A percentile compares a stretch with the other conserved stretches of the same genome.
phyloP scores from a whole-genome alignment of 2,888 invertebrate genomes.

The Neoaliturus tenellus region DNA sequence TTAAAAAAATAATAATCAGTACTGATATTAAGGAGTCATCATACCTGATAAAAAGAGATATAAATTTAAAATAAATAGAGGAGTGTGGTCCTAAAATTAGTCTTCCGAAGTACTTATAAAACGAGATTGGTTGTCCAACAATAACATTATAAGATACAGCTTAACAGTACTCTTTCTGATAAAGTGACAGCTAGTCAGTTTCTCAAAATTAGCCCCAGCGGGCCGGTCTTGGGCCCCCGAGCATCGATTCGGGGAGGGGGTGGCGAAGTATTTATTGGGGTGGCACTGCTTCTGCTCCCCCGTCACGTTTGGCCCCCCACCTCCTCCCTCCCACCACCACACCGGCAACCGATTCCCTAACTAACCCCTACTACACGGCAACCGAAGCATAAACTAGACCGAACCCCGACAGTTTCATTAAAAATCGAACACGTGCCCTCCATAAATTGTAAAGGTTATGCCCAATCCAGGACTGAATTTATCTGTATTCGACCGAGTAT shows the following conservation, averaged over 20 bases:
- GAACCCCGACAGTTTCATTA: conserved; percentile 37
- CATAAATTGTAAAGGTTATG: conserved; percentile 48
- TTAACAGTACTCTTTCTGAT: conserved; percentile 18
- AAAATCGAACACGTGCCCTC: conserved; percentile 50
- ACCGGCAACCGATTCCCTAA: conserved; percentile 4
- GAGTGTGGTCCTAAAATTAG: too few relatives aligned
- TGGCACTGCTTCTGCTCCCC: conserved; percentile 48
- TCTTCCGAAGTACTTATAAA: too few relatives aligned
- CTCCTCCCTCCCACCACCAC: background rate
- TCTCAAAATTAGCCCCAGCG: conserved; percentile 38
- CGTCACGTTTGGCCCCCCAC: conserved; percentile 22
- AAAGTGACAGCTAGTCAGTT: conserved; percentile 51
- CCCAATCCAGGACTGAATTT: conserved; percentile 40
- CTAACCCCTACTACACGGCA: conserved; percentile 28
- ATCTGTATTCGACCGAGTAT: conserved; percentile 26
- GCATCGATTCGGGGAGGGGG: conserved; percentile 44
- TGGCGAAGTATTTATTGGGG: conserved; percentile 51
- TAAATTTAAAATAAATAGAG: too few relatives aligned
- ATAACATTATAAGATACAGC: background rate
- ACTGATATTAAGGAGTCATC: too few relatives aligned
- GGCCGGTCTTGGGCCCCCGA: conserved; percentile 25
- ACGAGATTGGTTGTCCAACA: background rate
- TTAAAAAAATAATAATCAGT: too few relatives aligned
- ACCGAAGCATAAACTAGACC: conserved; percentile 48
- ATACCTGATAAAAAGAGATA: too few relatives aligned